Base-by-base conservation (phyloP, 2,888 invertebrate genomes). In the Salpingus planirostris region DNA sequence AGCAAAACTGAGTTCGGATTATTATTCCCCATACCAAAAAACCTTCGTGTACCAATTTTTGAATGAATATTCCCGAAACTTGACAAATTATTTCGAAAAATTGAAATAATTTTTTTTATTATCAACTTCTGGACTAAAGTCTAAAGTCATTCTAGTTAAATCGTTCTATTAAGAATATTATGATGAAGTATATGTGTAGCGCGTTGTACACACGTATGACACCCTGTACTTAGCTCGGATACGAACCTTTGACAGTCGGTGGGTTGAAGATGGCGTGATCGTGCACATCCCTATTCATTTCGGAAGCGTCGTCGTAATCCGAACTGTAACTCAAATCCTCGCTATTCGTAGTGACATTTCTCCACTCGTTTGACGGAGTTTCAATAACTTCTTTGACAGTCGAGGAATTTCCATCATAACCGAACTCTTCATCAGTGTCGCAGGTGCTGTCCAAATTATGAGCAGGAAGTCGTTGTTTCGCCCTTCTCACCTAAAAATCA, bases 341-440 rank as follows among this genome's bases (percentile, higher is more conserved):
- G 53, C 88, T 88, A 64, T 90, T 90, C 50, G 89, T 87, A 24
- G 89, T 89, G 41, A 88, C 79, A 37, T 87, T 89, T 65, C 85
- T 76, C 85, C 88, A 89, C 65, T 89, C 89, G 24, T 84, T 81
- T 52, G 84, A 43, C 1, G 45, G 36, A 1, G 34, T 13, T 25
- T 38, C 29, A 11, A 15, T 27, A 2, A 21, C 13, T 2, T 21
- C 15, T 13, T 38, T 31, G 13, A 21, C 11, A 12, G 21, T 36
- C 13, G 30, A 27, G 7, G 33, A 11, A 15, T 31, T 33, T 11
- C 28, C 21, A 14, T 36, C 10, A 5, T 23, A 31, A 13, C 24
- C 33, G 11, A 31, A 42, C 30, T 57, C 57, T 24, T 56, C 54
- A 21, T 55, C 55, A 5, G 54, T 54, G 38, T 57, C 54, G 27